Evolutionary conservation across 2,113 vertebrate genomes (phyloP).

Genomic region (Empidonax alnorum): DNA sequence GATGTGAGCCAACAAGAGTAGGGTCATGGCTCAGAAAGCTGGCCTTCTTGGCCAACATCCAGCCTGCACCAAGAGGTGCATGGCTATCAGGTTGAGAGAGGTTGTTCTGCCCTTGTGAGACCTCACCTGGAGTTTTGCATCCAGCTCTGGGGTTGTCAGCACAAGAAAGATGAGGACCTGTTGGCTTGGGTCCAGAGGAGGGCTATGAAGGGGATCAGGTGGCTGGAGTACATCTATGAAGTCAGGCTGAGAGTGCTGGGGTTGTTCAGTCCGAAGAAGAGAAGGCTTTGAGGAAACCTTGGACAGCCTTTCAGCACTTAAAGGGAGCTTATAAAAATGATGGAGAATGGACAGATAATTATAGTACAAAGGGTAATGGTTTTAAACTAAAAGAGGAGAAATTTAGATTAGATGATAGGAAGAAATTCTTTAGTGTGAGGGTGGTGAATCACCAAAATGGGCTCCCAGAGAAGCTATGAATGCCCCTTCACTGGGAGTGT

Average conservation of each 20-base stretch:
- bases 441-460: not conserved
- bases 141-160: not conserved
- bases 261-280: not conserved
- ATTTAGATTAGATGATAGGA: not conserved
- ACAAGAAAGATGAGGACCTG: not conserved
- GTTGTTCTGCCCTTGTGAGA: not conserved
- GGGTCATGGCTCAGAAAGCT: not conserved
- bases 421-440: not conserved
- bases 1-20: not conserved
- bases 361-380: not conserved
- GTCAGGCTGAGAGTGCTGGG: not conserved
- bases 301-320: not conserved
- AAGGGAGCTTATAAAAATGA: not conserved
- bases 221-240: not conserved
- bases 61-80: not conserved
- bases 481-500: rapidly evolving
- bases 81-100: not conserved
- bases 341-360: not conserved
- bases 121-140: not conserved
- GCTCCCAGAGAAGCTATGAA: not conserved
- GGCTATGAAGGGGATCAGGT: not conserved
- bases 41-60: not conserved
- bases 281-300: not conserved
- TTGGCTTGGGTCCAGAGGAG: not conserved
- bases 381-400: not conserved